A percentile compares a stretch with the other conserved stretches of the same genome.
These are phyloP conservation scores for Omphaloscelis lunosa DNA, from an alignment of 2,888 invertebrate genomes.

Conservation along the genomic window DNA sequence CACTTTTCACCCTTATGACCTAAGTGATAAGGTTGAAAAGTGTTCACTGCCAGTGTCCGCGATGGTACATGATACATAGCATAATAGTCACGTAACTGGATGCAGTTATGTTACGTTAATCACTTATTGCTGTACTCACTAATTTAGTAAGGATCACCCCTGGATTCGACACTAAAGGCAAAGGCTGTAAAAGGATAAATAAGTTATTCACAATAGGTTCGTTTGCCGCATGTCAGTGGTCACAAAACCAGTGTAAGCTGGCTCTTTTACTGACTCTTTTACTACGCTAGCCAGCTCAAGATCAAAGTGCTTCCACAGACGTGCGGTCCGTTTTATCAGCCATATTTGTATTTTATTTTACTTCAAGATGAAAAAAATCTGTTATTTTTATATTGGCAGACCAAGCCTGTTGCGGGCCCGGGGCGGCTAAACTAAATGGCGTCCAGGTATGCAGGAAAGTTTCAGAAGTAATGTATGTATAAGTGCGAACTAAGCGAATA, in stretches of 20 bases:
- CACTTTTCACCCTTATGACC: neutral
- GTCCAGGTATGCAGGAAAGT: too few species aligned
- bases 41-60: neutral
- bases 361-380: neutral
- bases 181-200: slow-evolving; percentile 46
- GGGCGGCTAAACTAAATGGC: too few species aligned
- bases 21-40: neutral
- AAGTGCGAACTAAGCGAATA: too few species aligned
- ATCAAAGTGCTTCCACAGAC: neutral
- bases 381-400: too few species aligned
- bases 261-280: too few species aligned
- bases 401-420: too few species aligned
- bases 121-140: slow-evolving; percentile 46
- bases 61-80: neutral
- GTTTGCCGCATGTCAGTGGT: neutral
- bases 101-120: neutral
- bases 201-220: slow-evolving; percentile 1
- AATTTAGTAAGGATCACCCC: neutral
- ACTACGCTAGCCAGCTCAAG: neutral
- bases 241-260: neutral
- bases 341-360: neutral
- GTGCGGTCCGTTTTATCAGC: neutral
- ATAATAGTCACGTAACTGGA: slow-evolving; percentile 2
- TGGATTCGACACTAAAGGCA: neutral
- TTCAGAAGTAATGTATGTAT: too few species aligned